These are phyloP conservation scores for Ectropis crepuscularia DNA, from an alignment of 2,888 invertebrate genomes.

Conservation along the genomic window DNA sequence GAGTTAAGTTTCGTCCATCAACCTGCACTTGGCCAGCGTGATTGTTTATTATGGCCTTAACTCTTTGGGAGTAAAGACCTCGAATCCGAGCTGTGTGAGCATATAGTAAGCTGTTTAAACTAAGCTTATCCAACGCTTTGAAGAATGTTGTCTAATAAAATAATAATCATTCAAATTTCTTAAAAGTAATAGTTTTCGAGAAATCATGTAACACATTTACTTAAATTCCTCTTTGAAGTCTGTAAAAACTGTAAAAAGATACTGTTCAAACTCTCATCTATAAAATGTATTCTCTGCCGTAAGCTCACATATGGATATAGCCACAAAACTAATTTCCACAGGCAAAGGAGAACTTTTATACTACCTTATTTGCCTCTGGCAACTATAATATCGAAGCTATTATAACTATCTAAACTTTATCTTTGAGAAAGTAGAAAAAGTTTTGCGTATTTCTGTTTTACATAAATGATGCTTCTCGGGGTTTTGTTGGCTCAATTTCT, in stretches of 20 bases:
- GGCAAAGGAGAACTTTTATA: slow-evolving; percentile 31
- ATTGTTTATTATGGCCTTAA: too few species aligned
- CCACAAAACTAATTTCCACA: slow-evolving; percentile 34
- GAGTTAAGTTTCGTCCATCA: too few species aligned
- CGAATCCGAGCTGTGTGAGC: too few species aligned
- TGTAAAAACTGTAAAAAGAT: slow-evolving; percentile 1
- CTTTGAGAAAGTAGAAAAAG: slow-evolving; percentile 18
- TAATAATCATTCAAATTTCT: too few species aligned
- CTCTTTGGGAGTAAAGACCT: too few species aligned
- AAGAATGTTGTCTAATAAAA: too few species aligned
- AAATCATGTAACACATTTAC: too few species aligned
- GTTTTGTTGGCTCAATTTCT: slow-evolving; percentile 1
- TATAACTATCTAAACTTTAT: slow-evolving; percentile 36
- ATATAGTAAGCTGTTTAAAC: too few species aligned
- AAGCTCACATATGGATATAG: slow-evolving; percentile 29
- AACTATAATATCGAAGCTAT: slow-evolving; percentile 33
- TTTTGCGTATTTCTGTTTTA: slow-evolving; percentile 13
- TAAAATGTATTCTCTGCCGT: slow-evolving; percentile 1
- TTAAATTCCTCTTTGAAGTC: too few species aligned
- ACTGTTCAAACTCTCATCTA: background rate
- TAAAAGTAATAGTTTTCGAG: too few species aligned
- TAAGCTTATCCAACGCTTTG: too few species aligned
- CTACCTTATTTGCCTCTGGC: slow-evolving; percentile 31
- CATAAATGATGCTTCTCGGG: slow-evolving; percentile 4
- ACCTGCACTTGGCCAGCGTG: too few species aligned